Evolutionary conservation across 2,888 invertebrate genomes (phyloP).

Genomic region (Dolichopus griseipennis): DNA sequence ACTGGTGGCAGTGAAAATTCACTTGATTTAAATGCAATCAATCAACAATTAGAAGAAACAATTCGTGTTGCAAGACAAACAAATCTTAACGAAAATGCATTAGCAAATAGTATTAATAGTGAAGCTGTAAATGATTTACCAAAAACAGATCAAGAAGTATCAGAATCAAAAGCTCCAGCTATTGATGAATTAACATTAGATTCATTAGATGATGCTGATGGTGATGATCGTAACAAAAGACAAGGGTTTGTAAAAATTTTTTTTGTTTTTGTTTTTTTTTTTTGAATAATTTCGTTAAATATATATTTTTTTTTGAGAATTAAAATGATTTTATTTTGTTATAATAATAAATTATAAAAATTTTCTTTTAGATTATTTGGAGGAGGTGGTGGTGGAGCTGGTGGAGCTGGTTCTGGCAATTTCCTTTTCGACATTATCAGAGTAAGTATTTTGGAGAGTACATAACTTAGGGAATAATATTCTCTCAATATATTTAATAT

Average conservation of each 20-base stretch:
- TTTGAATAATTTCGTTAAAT: background rate
- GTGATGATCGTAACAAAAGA: conserved; percentile 75
- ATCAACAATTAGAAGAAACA: conserved; percentile 42
- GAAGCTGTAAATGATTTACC: conserved; percentile 16
- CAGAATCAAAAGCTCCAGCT: conserved; percentile 54
- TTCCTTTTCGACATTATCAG: conserved; percentile 82
- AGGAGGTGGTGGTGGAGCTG: conserved; percentile 46
- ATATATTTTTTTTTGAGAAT: conserved; percentile 8
- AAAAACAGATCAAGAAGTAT: conserved; percentile 43
- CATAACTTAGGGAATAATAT: too few species aligned
- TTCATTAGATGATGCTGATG: conserved; percentile 59
- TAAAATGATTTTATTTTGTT: conserved; percentile 14
- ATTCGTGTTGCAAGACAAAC: conserved; percentile 44
- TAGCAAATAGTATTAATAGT: conserved; percentile 13
- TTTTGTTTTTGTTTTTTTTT: background rate
- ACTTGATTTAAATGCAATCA: conserved; percentile 41
- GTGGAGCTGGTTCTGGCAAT: conserved; percentile 70
- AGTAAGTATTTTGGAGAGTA: conserved; percentile 51
- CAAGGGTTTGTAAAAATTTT: conserved; percentile 20
- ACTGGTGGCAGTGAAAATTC: conserved; percentile 30
- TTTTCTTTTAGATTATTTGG: conserved; percentile 36
- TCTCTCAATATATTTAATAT: too few species aligned
- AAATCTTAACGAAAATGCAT: conserved; percentile 33
- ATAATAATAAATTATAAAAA: conserved; percentile 9
- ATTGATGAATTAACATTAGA: conserved; percentile 63